Base-by-base conservation (phyloP, 2,797 vertebrate species). In the Diglossa cyanea region DNA sequence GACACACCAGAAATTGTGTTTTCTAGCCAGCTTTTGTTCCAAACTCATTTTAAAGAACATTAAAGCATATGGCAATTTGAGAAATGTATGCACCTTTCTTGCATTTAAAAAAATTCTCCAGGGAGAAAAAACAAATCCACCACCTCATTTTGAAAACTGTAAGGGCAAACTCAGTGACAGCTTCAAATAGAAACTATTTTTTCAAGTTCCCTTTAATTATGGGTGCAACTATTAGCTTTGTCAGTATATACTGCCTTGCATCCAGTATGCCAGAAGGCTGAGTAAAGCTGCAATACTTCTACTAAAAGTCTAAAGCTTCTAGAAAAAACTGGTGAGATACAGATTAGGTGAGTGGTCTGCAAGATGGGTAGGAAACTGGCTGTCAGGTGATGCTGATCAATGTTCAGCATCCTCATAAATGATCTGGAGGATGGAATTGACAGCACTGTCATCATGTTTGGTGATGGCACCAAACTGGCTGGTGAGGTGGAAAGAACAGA, bases 11-110 rank as follows among this genome's bases (percentile, higher is more conserved):
- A 86, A 88, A 88, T 80, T 33, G 53, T 91, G 50, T 94, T 95
- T 88, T 67, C 72, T 67, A 75, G 53, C 20, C 70, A 78, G 7
- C 60, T 90, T 89, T 91, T 77, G 68, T 95, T 94, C 57, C 42
- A 67, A 90, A 91, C 54, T 86, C 39, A 54, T 91, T 91, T 91
- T 83, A 77, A 31, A 42, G 57, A 88, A 62, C 79, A 58, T 80
- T 61, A 94, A 92, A 89, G 20, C 87, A 88, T 90, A 94, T 91
- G 93, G 78, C 45, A 77, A 88, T 58, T 55, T 76, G 80, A 91
- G 63, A 87, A 60, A 67, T 45, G 2, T 55, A 25, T 57, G 15
- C 55, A 40, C 18, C 18, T 84, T 90, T 84, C 47, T 48, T 71
- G 10, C 24, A 53, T 61, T 82, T 14, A 62, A 50, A 70, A 48